Percentiles rank a stretch among this genome's conserved stretches.
Evolutionary conservation across 1,140 invertebrate genomes (phyloP).

Genomic region (Aphidius gifuensis): DNA sequence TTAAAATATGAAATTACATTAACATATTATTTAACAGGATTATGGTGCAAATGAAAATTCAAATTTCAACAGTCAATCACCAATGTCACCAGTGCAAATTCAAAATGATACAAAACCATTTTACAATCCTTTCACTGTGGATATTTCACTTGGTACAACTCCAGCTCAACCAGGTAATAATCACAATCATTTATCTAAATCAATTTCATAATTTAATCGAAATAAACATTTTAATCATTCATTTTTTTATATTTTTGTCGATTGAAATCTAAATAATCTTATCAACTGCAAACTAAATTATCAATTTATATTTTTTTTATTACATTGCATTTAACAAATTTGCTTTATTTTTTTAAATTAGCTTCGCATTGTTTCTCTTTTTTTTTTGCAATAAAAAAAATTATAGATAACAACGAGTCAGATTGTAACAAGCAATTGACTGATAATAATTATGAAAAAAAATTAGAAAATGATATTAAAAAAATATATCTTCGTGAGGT

Average conservation of each 20-base stretch:
- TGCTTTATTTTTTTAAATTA: too few species aligned
- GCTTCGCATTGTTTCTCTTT: slow-evolving; percentile 7
- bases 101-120: slow-evolving; percentile 38
- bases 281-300: too few species aligned
- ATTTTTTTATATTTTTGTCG: too few species aligned
- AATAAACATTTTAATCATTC: too few species aligned
- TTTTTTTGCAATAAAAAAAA: slow-evolving; percentile 21
- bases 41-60: slow-evolving; percentile 33
- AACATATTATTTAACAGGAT: slow-evolving; percentile 28
- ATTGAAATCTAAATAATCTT: too few species aligned
- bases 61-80: slow-evolving; percentile 28
- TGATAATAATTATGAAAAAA: slow-evolving; percentile 24
- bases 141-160: slow-evolving; percentile 34
- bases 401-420: slow-evolving; percentile 30
- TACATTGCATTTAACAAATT: too few species aligned
- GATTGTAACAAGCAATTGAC: slow-evolving; percentile 15
- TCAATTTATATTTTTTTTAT: too few species aligned
- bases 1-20: too few species aligned
- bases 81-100: slow-evolving; percentile 15
- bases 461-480: slow-evolving; percentile 36
- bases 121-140: slow-evolving; percentile 44
- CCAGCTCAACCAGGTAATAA: too few species aligned
- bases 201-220: too few species aligned
- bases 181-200: too few species aligned
- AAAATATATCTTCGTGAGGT: slow-evolving; percentile 50